phyloP scores from a whole-genome alignment of 2,113 vertebrate genomes.

The Chroicocephalus ridibundus region DNA sequence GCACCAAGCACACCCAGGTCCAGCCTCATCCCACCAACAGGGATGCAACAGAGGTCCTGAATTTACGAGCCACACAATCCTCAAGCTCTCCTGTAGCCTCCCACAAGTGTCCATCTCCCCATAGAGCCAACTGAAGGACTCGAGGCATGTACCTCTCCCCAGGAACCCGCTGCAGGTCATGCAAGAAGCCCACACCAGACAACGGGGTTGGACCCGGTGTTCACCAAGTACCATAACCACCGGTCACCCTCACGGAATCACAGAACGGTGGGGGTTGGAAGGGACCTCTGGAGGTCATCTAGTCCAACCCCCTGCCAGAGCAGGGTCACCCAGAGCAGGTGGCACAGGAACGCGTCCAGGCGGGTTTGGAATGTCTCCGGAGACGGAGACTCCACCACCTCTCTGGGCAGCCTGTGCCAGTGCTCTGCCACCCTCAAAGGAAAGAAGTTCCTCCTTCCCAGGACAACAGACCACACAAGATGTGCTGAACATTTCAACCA shows the following conservation, averaged over 20 bases:
- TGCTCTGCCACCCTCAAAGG: too few relatives aligned
- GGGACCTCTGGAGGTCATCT: too few relatives aligned
- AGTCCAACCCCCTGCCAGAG: too few relatives aligned
- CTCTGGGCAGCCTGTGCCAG: too few relatives aligned
- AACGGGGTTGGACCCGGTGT: neutral
- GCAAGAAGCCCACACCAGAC: neutral
- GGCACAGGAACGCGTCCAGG: too few relatives aligned
- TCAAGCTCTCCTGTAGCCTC: neutral
- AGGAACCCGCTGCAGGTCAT: neutral
- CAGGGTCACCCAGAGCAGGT: too few relatives aligned
- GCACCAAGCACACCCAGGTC: neutral
- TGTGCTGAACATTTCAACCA: neutral
- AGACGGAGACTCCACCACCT: too few relatives aligned
- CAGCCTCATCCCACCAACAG: neutral
- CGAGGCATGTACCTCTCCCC: neutral
- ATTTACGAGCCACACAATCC: neutral
- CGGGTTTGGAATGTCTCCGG: too few relatives aligned
- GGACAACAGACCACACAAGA: neutral
- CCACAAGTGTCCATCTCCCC: neutral
- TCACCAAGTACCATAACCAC: neutral
- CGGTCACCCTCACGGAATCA: too few relatives aligned
- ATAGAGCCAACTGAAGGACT: neutral
- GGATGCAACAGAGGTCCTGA: neutral
- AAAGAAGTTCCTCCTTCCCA: neutral
- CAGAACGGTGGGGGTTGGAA: too few relatives aligned